A percentile compares a stretch with the other conserved stretches of the same genome.
These are phyloP conservation scores for Mycetomoellerius zeteki DNA, from an alignment of 1,140 invertebrate species.

Conservation along the genomic window DNA sequence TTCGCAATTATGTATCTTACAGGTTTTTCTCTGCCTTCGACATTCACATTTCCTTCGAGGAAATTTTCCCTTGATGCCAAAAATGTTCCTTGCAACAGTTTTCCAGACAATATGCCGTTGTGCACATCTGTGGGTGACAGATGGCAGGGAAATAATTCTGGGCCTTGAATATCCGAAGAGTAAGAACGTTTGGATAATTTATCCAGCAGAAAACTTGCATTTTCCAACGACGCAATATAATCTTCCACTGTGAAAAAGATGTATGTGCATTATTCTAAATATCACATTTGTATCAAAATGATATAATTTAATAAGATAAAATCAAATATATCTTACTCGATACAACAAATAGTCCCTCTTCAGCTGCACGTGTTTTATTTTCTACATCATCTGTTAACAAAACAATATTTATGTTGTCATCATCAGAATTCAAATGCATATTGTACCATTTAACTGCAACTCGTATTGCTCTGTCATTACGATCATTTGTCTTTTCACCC, in stretches of 20 bases:
- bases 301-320: neutral
- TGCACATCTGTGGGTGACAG: slow-evolving; percentile 92
- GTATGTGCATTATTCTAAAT: slow-evolving; percentile 12
- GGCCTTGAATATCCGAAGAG: slow-evolving; percentile 88
- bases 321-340: slow-evolving; percentile 88
- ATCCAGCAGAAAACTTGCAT: slow-evolving; percentile 90
- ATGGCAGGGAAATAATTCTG: slow-evolving; percentile 95
- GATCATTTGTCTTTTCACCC: slow-evolving; percentile 95
- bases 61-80: slow-evolving; percentile 96
- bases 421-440: slow-evolving; percentile 87
- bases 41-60: slow-evolving; percentile 96
- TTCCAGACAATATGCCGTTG: slow-evolving; percentile 93
- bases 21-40: slow-evolving; percentile 92
- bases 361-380: slow-evolving; percentile 91
- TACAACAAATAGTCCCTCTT: slow-evolving; percentile 90
- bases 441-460: slow-evolving; percentile 94
- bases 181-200: slow-evolving; percentile 92
- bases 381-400: slow-evolving; percentile 95
- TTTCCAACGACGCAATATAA: slow-evolving; percentile 83
- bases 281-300: neutral
- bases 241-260: slow-evolving; percentile 81
- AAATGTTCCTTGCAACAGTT: slow-evolving; percentile 94
- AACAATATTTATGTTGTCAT: slow-evolving; percentile 89
- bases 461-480: slow-evolving; percentile 97
- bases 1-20: slow-evolving; percentile 85